These are phyloP conservation scores for Microcebus murinus DNA, from an alignment of 2,113 vertebrate genomes.

Conservation along the genomic window DNA sequence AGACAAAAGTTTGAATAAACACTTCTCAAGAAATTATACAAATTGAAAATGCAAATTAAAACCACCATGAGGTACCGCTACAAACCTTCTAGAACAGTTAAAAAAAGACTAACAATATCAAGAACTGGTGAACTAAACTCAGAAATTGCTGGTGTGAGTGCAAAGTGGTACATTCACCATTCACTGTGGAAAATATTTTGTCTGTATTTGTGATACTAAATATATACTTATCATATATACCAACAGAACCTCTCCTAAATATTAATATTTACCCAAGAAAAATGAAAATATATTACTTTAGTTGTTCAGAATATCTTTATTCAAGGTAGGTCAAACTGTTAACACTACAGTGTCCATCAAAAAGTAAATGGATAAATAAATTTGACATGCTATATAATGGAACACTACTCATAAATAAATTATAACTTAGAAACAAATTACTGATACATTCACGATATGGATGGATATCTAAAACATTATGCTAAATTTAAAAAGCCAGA, in stretches of 20 bases:
- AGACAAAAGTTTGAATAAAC: neutral
- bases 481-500: neutral
- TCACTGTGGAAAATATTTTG: neutral
- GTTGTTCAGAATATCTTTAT: neutral
- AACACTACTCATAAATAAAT: neutral
- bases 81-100: neutral
- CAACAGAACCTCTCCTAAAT: neutral
- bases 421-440: neutral
- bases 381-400: neutral
- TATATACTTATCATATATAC: neutral
- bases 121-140: neutral
- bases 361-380: neutral
- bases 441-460: neutral
- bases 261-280: neutral
- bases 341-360: neutral
- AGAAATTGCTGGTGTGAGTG: neutral
- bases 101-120: neutral
- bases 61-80: neutral
- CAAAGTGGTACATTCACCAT: neutral
- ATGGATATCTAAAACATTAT: neutral
- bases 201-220: neutral
- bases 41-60: slow-evolving; percentile 10
- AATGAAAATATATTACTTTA: neutral
- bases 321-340: neutral
- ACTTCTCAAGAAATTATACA: neutral